phyloP scores from a whole-genome alignment of 2,797 vertebrate genomes.

The Muscicapa comitata region DNA sequence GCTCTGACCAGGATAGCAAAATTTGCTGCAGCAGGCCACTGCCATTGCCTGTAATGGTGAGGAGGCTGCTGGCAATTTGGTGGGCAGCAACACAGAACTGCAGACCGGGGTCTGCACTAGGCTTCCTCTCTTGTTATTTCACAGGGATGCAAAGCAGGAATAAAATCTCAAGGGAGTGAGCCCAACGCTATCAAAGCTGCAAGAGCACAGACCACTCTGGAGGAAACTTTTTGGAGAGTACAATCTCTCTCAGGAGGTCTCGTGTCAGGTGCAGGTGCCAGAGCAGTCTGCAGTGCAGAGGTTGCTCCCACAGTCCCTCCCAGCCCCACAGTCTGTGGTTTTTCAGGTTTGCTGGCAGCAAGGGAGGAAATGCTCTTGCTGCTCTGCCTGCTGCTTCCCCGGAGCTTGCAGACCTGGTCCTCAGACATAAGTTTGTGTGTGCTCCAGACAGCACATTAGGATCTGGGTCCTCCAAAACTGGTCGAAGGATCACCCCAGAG shows the following conservation, averaged over 20 bases:
- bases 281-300: not conserved
- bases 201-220: not conserved
- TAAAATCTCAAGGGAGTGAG: not conserved
- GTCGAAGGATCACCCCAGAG: not conserved
- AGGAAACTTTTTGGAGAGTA: not conserved
- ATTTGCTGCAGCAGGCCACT: not conserved
- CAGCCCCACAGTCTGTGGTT: not conserved
- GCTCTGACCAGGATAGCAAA: not conserved
- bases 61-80: not conserved
- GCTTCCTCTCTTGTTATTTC: not conserved
- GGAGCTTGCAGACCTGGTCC: not conserved
- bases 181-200: not conserved
- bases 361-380: constrained; percentile 25
- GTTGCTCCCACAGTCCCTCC: not conserved
- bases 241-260: not conserved
- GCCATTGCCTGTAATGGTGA: not conserved
- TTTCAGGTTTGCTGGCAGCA: not conserved
- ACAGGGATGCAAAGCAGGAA: not conserved
- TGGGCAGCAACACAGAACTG: not conserved
- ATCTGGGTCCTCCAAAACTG: not conserved
- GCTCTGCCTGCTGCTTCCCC: not conserved
- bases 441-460: fast-evolving
- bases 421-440: not conserved
- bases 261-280: not conserved
- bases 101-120: not conserved